Conservation (phyloP, 2,888 invertebrate species). For the Pterostichus madidus region DNA sequence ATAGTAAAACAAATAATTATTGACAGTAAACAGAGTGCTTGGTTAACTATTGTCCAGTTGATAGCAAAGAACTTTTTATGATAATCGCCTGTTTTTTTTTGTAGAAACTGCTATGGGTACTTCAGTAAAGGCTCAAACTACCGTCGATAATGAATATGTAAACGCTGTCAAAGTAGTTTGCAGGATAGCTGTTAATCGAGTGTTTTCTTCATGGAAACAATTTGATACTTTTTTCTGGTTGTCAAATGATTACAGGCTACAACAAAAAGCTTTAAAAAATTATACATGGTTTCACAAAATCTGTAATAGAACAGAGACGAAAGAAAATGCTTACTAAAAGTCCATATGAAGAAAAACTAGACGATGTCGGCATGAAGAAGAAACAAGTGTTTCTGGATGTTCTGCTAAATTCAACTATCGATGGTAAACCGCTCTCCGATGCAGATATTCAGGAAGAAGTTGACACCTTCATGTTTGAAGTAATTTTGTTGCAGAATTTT, state of each 20-base stretch:
- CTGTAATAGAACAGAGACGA: constrained; percentile 35
- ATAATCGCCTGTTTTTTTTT: no score
- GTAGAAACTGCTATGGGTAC: constrained; percentile 82
- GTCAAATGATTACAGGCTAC: constrained; percentile 38
- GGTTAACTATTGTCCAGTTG: no score
- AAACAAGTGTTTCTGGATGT: constrained; percentile 83
- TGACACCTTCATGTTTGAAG: constrained; percentile 83
- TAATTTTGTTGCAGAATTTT: not conserved
- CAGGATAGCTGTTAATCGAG: not conserved
- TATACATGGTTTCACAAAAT: constrained; percentile 29
- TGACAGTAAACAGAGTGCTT: no score
- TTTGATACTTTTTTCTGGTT: constrained; percentile 37
- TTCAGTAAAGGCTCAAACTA: constrained; percentile 74
- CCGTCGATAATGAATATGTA: constrained; percentile 75
- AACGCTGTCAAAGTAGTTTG: constrained; percentile 74
- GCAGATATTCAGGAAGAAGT: constrained; percentile 82
- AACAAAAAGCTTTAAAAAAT: constrained; percentile 36
- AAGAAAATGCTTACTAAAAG: constrained; percentile 65
- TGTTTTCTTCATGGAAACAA: constrained; percentile 38
- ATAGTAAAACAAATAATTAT: no score
- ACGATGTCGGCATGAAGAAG: constrained; percentile 30
- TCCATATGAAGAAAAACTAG: not conserved
- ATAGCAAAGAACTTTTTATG: no score
- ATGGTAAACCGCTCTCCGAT: constrained; percentile 80
- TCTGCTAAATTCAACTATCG: constrained; percentile 80